These are phyloP conservation scores for Mesaphorura yosii DNA, from an alignment of 1,140 invertebrate genomes.

Conservation along the genomic window DNA sequence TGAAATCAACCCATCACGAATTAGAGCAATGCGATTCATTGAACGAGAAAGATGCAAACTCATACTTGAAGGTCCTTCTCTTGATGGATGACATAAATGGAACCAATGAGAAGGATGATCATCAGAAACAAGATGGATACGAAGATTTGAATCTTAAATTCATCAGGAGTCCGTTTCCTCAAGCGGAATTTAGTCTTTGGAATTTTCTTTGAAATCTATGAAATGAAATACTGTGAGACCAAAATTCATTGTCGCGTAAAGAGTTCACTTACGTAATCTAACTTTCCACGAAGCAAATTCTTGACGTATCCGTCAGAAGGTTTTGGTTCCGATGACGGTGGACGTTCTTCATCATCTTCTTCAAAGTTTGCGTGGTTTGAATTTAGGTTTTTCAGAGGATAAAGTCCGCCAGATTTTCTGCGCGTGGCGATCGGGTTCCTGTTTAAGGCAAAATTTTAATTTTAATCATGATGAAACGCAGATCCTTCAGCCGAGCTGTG, in stretches of 20 bases:
- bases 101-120: constrained; percentile 64
- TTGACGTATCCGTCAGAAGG: neutral
- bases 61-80: constrained; percentile 54
- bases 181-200: constrained; percentile 43
- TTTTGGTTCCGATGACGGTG: neutral
- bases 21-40: neutral
- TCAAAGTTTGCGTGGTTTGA: neutral
- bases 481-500: too few relatives aligned
- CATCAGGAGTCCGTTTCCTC: constrained; percentile 46
- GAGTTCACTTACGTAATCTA: neutral
- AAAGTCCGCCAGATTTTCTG: constrained; percentile 7
- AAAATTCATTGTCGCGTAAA: neutral
- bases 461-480: neutral
- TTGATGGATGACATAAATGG: constrained; percentile 69
- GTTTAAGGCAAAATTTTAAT: neutral
- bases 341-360: neutral
- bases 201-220: constrained; percentile 38
- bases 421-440: constrained; percentile 13
- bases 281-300: neutral
- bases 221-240: neutral
- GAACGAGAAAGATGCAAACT: neutral
- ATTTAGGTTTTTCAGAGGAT: constrained; percentile 16
- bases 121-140: constrained; percentile 65
- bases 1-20: constrained; percentile 36
- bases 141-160: constrained; percentile 60